These are phyloP conservation scores for Burhinus oedicnemus DNA, from an alignment of 2,113 vertebrate species.

Conservation along the genomic window DNA sequence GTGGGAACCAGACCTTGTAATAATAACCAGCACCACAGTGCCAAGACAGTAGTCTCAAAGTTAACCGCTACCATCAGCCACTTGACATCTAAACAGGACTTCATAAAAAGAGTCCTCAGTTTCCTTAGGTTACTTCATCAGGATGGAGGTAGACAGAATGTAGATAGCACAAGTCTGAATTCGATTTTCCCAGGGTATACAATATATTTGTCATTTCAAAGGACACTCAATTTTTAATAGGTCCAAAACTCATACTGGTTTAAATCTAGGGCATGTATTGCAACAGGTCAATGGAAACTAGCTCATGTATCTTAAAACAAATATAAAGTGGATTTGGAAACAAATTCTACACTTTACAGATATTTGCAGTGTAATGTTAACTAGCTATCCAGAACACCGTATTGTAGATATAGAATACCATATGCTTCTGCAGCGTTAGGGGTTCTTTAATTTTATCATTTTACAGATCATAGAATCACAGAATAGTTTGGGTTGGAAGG, in stretches of 20 bases:
- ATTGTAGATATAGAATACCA: not conserved
- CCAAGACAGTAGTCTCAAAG: not conserved
- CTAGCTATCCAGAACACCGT: not conserved
- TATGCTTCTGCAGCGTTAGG: not conserved
- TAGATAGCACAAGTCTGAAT: not conserved
- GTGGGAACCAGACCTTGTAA: not conserved
- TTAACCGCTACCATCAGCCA: not conserved
- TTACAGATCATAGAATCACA: not conserved
- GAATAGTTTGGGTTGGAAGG: not conserved
- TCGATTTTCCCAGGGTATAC: not conserved
- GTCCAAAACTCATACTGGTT: not conserved
- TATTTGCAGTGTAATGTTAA: not conserved
- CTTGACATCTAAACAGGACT: not conserved
- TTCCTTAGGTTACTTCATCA: not conserved
- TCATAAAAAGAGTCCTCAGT: not conserved
- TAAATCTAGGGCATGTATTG: not conserved
- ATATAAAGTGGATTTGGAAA: not conserved
- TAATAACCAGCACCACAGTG: not conserved
- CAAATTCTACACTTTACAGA: not conserved
- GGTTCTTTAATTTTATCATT: not conserved
- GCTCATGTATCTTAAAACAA: not conserved
- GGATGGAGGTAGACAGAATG: accelerated
- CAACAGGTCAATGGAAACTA: not conserved
- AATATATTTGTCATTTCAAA: not conserved
- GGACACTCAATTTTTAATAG: not conserved